Evolutionary conservation across 1,140 invertebrate species (phyloP), one percentile per base, ranked within the genome.

Genomic region (Aphaenogaster rudis): DNA sequence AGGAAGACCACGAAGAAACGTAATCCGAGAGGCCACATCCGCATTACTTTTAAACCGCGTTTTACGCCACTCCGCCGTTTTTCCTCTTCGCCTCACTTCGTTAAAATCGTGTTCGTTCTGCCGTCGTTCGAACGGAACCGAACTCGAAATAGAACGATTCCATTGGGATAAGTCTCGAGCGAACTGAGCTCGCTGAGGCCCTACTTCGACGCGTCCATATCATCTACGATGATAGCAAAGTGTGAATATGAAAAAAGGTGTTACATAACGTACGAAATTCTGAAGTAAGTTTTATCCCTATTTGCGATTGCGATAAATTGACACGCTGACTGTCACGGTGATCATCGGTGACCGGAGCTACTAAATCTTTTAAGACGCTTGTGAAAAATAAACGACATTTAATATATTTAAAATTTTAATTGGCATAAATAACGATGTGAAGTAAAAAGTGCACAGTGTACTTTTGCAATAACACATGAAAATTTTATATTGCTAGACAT

Each of bases 41-140:
- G 90, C 89, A 80, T 91, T 90, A 87, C 89, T 91, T 91, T 90
- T 88, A 84, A 88, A 91, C 67, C 79, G 28, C 45, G 59, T 63
- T 69, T 81, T 63, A 87, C 52, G 36, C 59, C 66, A n/a, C 52
- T 69, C n/a, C 7, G 36, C 11, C 36, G 64, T 80, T 80, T 79
- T 64, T 81, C 72, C 69, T 74, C 57, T 52, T 45, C 15, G 33
- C 33, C 45, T 28, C 71, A 54, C 17, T 52, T 57, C 15, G 72
- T 90, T 90, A 90, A 79, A 90, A 90, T 82, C 88, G 48, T 71
- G 77, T 89, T 90, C 89, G 84, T 87, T 87, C 72, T 72, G 54
- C 28, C 21, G 45, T 57, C 57, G 57, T 82, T 88, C 72, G 52
- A 54, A 89, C 50, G 84, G 63, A 90, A 76, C 80, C 28, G 2